Conservation (phyloP, 2,113 vertebrate species). For the Channa argus region DNA sequence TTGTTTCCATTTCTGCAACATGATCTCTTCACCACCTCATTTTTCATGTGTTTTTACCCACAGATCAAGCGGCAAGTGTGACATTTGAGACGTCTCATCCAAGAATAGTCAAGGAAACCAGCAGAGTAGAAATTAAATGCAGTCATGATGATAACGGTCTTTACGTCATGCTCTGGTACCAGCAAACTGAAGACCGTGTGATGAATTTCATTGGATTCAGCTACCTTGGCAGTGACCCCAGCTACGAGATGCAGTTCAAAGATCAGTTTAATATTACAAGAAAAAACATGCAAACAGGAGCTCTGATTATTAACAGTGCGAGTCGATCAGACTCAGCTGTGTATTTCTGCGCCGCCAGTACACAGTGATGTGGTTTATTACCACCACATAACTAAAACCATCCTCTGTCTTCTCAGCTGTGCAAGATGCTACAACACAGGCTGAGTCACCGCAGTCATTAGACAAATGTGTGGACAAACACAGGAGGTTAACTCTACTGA, state of each 20-base stretch:
- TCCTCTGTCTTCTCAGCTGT: fast-evolving
- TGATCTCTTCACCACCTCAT: neutral
- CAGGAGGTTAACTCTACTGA: too few species aligned
- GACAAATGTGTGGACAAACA: too few species aligned
- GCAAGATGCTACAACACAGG: neutral
- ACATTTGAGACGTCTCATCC: slow-evolving; percentile 30
- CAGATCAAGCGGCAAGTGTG: slow-evolving; percentile 37
- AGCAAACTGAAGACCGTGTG: slow-evolving; percentile 24
- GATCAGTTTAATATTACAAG: slow-evolving; percentile 41
- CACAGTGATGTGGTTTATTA: slow-evolving; percentile 70
- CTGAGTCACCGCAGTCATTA: too few species aligned
- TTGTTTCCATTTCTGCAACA: neutral
- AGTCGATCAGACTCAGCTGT: slow-evolving; percentile 61
- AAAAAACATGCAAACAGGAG: neutral
- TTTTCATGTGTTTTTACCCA: slow-evolving; percentile 24
- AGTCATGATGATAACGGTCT: slow-evolving; percentile 26
- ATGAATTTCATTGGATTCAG: slow-evolving; percentile 65
- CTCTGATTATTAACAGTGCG: slow-evolving; percentile 45
- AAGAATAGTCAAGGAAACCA: neutral
- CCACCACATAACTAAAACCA: slow-evolving; percentile 56
- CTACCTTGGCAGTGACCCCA: neutral
- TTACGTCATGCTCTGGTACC: slow-evolving; percentile 65
- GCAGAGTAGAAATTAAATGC: slow-evolving; percentile 44
- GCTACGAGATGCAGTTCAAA: slow-evolving; percentile 32
- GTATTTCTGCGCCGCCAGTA: slow-evolving; percentile 78